phyloP scores from a whole-genome alignment of 53 echinoderm and acorn worm genomes.

The Luidia sarsii region DNA sequence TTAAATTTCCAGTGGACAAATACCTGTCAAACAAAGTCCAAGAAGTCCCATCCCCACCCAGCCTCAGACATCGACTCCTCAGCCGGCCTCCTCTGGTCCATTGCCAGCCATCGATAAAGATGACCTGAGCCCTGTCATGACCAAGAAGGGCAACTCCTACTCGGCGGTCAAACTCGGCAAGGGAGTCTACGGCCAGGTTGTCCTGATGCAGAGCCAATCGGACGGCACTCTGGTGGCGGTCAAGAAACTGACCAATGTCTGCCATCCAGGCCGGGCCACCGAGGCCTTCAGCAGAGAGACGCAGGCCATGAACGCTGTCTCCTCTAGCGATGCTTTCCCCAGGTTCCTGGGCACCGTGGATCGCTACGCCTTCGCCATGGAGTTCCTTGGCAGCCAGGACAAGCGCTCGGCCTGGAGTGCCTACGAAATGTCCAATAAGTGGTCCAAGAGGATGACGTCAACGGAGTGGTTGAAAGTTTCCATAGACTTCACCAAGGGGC shows the following conservation, averaged over 20 bases:
- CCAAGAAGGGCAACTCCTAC: constrained; percentile 14
- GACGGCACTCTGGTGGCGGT: constrained; percentile 25
- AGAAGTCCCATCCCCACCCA: neutral
- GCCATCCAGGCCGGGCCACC: neutral
- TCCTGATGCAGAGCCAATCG: constrained; percentile 37
- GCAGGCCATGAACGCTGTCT: constrained; percentile 53
- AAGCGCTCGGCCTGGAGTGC: constrained; percentile 27
- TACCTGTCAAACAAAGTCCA: neutral
- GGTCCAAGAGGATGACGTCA: constrained; percentile 10
- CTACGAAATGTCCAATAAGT: constrained; percentile 4
- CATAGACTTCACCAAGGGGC: constrained; percentile 39
- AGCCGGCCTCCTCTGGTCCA: neutral
- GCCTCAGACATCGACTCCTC: neutral
- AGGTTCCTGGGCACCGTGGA: constrained; percentile 32
- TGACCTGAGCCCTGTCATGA: constrained; percentile 22
- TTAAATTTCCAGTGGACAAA: neutral
- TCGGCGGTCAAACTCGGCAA: constrained; percentile 32
- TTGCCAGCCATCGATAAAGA: constrained; percentile 14
- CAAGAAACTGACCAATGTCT: constrained; percentile 19
- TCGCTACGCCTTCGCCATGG: constrained; percentile 39
- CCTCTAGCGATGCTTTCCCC: constrained; percentile 39
- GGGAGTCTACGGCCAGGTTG: constrained; percentile 35
- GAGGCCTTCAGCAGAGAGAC: constrained; percentile 36
- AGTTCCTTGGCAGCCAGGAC: constrained; percentile 39
- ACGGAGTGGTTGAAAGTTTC: constrained; percentile 41